Percentiles rank a stretch among this genome's conserved stretches.
Conservation (phyloP, 1,140 invertebrate genomes). For the Meloidogyne floridensis region DNA sequence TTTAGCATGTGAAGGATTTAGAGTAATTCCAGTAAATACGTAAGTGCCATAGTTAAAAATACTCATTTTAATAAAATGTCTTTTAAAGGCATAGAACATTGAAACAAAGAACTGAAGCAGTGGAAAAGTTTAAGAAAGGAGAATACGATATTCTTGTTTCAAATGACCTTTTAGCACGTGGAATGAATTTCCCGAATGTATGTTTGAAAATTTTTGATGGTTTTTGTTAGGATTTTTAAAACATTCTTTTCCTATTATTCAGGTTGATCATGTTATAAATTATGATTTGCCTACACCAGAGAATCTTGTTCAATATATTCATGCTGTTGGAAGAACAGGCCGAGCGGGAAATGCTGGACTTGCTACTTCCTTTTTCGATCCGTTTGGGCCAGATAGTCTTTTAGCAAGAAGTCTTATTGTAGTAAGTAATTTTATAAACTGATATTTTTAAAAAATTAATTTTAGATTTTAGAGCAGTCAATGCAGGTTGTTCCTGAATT, state of each 20-base stretch:
- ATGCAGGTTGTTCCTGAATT: conserved; percentile 32
- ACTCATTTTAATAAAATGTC: neutral
- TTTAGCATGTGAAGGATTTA: conserved; percentile 12
- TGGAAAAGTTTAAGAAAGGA: conserved; percentile 22
- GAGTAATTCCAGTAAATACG: conserved; percentile 26
- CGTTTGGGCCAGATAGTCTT: neutral
- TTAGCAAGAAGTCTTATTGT: conserved; percentile 21
- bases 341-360: conserved; percentile 33
- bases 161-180: conserved; percentile 40
- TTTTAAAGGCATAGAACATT: conserved; percentile 39
- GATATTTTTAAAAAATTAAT: neutral
- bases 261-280: conserved; percentile 41
- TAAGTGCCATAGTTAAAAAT: neutral
- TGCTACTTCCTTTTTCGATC: conserved; percentile 38
- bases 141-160: conserved; percentile 38
- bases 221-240: no score
- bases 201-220: neutral
- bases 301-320: conserved; percentile 29
- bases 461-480: conserved; percentile 28
- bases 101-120: conserved; percentile 33
- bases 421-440: conserved; percentile 15
- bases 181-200: conserved; percentile 37
- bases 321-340: conserved; percentile 36
- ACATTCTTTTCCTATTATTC: neutral
- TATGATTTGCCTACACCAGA: conserved; percentile 35